A percentile compares a stretch with the other conserved stretches of the same genome.
Conservation (phyloP, 2,888 invertebrate genomes). For the Thelaira solivaga region DNA sequence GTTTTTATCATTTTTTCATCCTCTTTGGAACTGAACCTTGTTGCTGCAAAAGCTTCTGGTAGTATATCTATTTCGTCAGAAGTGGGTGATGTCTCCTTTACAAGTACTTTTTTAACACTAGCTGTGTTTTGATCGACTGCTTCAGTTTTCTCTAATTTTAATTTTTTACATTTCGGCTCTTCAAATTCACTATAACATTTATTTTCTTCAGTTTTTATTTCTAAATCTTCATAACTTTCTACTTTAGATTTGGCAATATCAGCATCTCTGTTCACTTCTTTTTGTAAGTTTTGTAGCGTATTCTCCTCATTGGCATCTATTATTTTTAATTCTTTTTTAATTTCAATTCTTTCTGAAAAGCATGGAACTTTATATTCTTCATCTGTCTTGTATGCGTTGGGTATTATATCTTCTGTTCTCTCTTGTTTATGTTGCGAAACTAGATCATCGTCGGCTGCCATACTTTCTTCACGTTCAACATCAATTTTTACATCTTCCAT, state of each 20-base stretch:
- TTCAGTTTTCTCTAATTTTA: constrained; percentile 56
- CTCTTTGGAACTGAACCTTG: not conserved
- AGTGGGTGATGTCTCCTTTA: not conserved
- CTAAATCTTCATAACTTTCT: not conserved
- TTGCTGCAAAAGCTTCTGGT: not conserved
- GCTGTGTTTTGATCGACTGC: not conserved
- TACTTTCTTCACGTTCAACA: constrained; percentile 75
- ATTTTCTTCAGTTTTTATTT: constrained; percentile 39
- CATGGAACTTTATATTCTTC: not conserved
- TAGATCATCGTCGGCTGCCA: constrained; percentile 66
- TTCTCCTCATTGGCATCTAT: not conserved
- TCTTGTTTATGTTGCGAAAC: constrained; percentile 48
- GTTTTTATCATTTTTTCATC: not conserved
- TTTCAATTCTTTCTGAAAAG: not conserved
- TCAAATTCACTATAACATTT: constrained; percentile 5
- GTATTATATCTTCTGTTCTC: constrained; percentile 20
- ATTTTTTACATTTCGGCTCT: constrained; percentile 24
- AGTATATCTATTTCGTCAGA: constrained; percentile 3
- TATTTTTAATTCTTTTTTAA: constrained; percentile 19
- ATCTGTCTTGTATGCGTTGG: not conserved
- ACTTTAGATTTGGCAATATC: not conserved
- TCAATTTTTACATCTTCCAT: constrained; percentile 75
- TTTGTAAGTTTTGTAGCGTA: not conserved
- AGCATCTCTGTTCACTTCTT: not conserved
- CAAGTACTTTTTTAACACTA: constrained; percentile 16